A percentile compares a stretch with the other conserved stretches of the same genome.
These are phyloP conservation scores for Pungitius pungitius DNA, from an alignment of 2,113 vertebrate species.

Conservation along the genomic window DNA sequence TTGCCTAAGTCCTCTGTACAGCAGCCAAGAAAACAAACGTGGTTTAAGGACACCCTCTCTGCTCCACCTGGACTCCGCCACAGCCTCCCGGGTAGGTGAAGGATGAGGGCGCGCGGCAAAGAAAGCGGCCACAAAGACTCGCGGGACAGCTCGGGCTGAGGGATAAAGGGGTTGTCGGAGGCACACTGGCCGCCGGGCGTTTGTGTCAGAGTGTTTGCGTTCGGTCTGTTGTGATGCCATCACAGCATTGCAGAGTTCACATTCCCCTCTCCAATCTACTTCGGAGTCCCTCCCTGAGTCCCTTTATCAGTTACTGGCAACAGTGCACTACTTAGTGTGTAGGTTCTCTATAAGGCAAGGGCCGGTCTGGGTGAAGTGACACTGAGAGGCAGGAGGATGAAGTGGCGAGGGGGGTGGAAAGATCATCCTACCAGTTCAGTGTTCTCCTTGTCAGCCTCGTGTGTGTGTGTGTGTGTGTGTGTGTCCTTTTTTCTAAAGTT, in stretches of 20 bases:
- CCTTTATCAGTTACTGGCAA: conserved; percentile 52
- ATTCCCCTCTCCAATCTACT: conserved; percentile 32
- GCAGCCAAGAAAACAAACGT: conserved; percentile 51
- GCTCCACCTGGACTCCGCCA: conserved; percentile 14
- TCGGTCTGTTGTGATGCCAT: conserved; percentile 35
- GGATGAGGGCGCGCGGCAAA: conserved; percentile 31
- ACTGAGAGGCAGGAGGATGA: conserved; percentile 48
- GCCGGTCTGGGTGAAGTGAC: conserved; percentile 49
- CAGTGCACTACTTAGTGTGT: conserved; percentile 38
- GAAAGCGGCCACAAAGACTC: conserved; percentile 21
- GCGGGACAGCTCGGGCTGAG: conserved; percentile 31
- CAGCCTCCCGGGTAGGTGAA: conserved; percentile 37
- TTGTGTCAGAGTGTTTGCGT: conserved; percentile 6
- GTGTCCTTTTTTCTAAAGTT: conserved; percentile 42
- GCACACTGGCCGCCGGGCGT: conserved; percentile 54
- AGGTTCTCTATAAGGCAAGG: conserved; percentile 67
- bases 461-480: conserved; percentile 23
- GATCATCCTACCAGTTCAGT: conserved; percentile 45
- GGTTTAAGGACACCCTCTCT: conserved; percentile 23
- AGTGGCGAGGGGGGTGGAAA: conserved; percentile 48
- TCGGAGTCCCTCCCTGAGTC: conserved; percentile 52
- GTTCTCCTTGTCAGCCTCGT: conserved; percentile 41
- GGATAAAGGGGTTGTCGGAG: conserved; percentile 51
- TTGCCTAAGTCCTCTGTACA: conserved; percentile 46
- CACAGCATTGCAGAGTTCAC: conserved; percentile 38